These are phyloP conservation scores for Cryptotis parvus DNA, from an alignment of 2,113 vertebrate species.

Conservation along the genomic window DNA sequence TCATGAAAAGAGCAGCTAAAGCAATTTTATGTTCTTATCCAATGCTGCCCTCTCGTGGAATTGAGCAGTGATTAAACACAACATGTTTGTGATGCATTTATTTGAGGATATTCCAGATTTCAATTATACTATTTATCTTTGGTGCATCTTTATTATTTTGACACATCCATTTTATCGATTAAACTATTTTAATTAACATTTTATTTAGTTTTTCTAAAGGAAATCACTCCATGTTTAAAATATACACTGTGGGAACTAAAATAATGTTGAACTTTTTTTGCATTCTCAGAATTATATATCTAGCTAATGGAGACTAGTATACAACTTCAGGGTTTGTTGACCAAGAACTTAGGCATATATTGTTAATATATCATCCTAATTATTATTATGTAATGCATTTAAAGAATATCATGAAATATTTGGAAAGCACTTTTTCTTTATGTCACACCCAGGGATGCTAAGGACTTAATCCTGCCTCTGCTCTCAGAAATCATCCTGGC, in stretches of 20 bases:
- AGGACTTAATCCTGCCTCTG: no score
- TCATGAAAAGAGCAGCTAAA: no score
- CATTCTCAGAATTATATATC: background rate
- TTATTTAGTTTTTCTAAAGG: background rate
- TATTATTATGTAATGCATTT: no score
- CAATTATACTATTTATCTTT: background rate
- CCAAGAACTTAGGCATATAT: no score
- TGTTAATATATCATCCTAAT: no score
- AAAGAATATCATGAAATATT: no score
- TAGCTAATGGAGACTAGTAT: fast-evolving
- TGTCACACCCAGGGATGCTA: no score
- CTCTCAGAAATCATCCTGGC: no score
- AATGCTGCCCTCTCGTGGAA: conserved; percentile 86
- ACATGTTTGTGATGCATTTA: background rate
- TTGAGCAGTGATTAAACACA: background rate
- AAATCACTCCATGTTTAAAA: background rate
- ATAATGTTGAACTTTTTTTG: background rate
- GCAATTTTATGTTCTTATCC: conserved; percentile 62
- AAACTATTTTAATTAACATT: no score
- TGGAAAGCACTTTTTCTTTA: no score
- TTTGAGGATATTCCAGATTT: background rate
- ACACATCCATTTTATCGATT: background rate
- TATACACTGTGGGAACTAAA: background rate
- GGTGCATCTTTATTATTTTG: background rate
- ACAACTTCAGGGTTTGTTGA: background rate